phyloP scores from a whole-genome alignment of 2,888 invertebrate species.

The Drosophila pegasa region DNA sequence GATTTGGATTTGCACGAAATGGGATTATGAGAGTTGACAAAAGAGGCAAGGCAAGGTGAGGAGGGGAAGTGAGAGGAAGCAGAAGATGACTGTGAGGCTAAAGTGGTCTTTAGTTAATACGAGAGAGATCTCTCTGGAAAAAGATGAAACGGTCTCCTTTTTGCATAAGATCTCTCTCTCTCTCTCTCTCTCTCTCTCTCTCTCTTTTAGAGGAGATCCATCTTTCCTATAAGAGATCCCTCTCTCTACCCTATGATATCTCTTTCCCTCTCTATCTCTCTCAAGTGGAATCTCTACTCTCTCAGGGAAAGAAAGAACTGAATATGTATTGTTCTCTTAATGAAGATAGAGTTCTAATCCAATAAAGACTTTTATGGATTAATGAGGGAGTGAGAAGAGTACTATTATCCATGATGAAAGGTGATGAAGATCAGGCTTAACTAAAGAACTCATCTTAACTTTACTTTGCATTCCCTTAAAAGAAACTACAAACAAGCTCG shows the following conservation, averaged over 20 bases:
- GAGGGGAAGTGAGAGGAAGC: not conserved
- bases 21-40: constrained; percentile 2
- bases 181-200: too few relatives aligned
- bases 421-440: not conserved
- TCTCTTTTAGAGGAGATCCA: too few relatives aligned
- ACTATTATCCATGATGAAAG: not conserved
- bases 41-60: too few relatives aligned
- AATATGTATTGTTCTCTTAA: not conserved
- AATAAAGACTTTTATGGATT: not conserved
- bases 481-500: not conserved
- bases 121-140: too few relatives aligned
- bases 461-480: not conserved
- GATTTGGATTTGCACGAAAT: constrained; percentile 59
- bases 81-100: not conserved
- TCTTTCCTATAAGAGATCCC: too few relatives aligned
- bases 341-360: not conserved
- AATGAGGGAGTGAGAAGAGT: not conserved
- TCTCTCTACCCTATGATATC: too few relatives aligned
- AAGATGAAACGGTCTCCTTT: too few relatives aligned
- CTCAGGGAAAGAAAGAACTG: not conserved
- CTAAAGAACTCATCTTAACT: not conserved
- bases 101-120: constrained; percentile 47
- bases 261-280: too few relatives aligned
- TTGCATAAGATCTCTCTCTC: too few relatives aligned
- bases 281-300: too few relatives aligned